Evolutionary conservation across 2,797 vertebrate species (phyloP).

Genomic region (Erethizon dorsatum): DNA sequence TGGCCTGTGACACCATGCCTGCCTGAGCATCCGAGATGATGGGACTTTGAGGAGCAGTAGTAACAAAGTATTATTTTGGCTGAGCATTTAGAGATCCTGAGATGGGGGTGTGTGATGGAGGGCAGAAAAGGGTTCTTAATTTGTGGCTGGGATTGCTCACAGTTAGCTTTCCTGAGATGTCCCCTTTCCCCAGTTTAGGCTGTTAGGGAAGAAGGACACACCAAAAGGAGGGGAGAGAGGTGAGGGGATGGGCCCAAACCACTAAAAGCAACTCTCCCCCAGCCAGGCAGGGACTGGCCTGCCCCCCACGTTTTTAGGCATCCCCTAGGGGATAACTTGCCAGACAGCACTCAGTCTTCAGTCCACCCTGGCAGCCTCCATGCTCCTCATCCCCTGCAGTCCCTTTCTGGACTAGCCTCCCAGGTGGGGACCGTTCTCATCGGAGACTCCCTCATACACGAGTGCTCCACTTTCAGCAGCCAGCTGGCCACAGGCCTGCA

Average conservation of each 20-base stretch:
- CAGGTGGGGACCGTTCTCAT: not conserved
- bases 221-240: not conserved
- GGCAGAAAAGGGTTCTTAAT: conserved; percentile 16
- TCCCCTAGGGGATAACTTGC: not conserved
- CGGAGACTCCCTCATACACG: conserved; percentile 24
- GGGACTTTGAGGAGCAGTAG: not conserved
- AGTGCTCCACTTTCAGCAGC: conserved; percentile 70
- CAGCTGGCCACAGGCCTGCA: conserved; percentile 79
- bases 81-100: not conserved
- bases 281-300: not conserved
- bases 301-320: not conserved
- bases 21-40: not conserved
- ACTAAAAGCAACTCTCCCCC: not conserved
- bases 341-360: not conserved
- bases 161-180: not conserved
- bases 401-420: not conserved
- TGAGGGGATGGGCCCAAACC: not conserved
- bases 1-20: not conserved
- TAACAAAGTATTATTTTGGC: conserved; percentile 21
- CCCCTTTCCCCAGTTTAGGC: not conserved
- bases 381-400: not conserved
- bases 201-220: not conserved
- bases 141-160: not conserved
- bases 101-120: not conserved
- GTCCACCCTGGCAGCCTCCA: not conserved